These are phyloP conservation scores for Cheilosia grossa DNA, from an alignment of 2,888 invertebrate species.

Conservation along the genomic window DNA sequence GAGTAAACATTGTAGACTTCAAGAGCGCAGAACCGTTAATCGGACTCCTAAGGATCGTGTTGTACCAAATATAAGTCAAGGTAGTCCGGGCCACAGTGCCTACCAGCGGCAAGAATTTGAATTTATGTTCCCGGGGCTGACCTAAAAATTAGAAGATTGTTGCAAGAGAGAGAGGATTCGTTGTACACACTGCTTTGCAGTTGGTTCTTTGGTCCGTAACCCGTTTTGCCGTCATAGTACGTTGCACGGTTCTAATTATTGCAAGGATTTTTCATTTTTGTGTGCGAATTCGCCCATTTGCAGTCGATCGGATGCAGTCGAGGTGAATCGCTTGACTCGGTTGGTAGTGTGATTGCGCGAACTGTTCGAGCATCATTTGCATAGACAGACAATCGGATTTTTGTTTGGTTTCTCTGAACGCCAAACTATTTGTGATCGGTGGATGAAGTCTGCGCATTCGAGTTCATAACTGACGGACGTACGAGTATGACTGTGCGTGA, in stretches of 20 bases:
- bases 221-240: slow-evolving; percentile 35
- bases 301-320: slow-evolving; percentile 62
- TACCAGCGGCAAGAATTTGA: slow-evolving; percentile 16
- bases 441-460: slow-evolving; percentile 1
- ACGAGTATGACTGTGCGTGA: neutral
- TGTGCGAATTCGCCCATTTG: slow-evolving; percentile 21
- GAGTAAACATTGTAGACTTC: slow-evolving; percentile 25
- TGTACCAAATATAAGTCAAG: slow-evolving; percentile 68
- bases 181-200: neutral
- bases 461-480: neutral
- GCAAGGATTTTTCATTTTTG: slow-evolving; percentile 23
- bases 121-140: slow-evolving; percentile 59
- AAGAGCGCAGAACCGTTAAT: slow-evolving; percentile 43
- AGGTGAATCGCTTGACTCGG: slow-evolving; percentile 59
- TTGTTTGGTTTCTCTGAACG: slow-evolving; percentile 17
- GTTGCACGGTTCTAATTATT: slow-evolving; percentile 35
- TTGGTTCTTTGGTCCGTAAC: slow-evolving; percentile 15
- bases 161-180: slow-evolving; percentile 55
- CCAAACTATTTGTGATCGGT: neutral
- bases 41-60: slow-evolving; percentile 52
- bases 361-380: slow-evolving; percentile 44
- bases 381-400: slow-evolving; percentile 49
- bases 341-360: slow-evolving; percentile 63
- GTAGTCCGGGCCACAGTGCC: slow-evolving; percentile 37
- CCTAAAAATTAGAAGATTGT: slow-evolving; percentile 39